Evolutionary conservation across 2,113 vertebrate genomes (phyloP).

Genomic region (Albula goreensis): DNA sequence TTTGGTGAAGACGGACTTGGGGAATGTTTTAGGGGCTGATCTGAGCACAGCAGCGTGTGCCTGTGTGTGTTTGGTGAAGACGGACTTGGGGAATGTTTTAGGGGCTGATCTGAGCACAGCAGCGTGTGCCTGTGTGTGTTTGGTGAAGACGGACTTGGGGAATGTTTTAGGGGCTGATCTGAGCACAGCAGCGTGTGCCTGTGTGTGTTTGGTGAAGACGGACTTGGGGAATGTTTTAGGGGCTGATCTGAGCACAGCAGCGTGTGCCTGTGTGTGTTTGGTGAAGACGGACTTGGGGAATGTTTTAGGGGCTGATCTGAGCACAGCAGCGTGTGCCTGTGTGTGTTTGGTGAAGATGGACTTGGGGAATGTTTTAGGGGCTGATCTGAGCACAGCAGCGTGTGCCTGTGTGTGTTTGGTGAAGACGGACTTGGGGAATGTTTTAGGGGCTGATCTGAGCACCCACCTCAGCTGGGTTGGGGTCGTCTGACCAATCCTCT

Average conservation of each 20-base stretch:
- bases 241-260: conserved; percentile 6
- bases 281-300: no score
- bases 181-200: no score
- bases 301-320: no score
- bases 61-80: not conserved
- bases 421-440: not conserved
- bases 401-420: no score
- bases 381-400: conserved; percentile 6
- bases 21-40: no score
- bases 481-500: conserved; percentile 44
- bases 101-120: conserved; percentile 7
- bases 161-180: no score
- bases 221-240: not conserved
- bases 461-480: conserved; percentile 50
- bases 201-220: not conserved
- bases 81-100: not conserved
- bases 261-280: no score
- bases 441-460: not conserved
- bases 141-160: no score
- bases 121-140: no score
- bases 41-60: no score
- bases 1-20: no score
- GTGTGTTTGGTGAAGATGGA: not conserved
- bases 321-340: no score
- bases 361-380: not conserved